phyloP scores from a whole-genome alignment of 2,888 invertebrate genomes.

The Euproctis similis region DNA sequence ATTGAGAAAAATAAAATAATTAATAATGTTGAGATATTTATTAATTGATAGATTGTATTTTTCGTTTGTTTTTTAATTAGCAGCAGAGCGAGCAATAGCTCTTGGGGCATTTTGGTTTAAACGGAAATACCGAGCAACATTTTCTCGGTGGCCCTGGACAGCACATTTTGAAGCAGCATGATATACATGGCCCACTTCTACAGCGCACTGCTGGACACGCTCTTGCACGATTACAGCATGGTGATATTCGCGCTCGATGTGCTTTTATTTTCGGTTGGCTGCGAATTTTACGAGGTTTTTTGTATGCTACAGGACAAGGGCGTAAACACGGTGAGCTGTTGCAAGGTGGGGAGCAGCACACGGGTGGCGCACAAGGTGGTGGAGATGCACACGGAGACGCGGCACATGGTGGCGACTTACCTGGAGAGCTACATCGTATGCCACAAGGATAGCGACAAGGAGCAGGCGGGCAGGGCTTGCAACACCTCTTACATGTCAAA shows the following conservation, averaged over 20 bases:
- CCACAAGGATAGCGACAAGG: slow-evolving; percentile 8
- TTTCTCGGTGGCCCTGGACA: slow-evolving; percentile 38
- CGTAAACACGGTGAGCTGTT: slow-evolving; percentile 47
- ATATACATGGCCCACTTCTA: slow-evolving; percentile 42
- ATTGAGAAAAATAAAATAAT: too few relatives aligned
- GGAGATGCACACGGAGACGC: not conserved
- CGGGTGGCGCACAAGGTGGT: slow-evolving; percentile 11
- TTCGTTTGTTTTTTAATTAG: too few relatives aligned
- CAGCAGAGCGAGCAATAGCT: not conserved
- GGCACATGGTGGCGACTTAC: slow-evolving; percentile 4
- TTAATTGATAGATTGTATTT: too few relatives aligned
- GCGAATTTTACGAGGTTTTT: slow-evolving; percentile 32
- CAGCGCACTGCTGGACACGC: slow-evolving; percentile 48
- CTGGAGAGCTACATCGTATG: slow-evolving; percentile 5
- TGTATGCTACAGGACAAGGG: slow-evolving; percentile 48
- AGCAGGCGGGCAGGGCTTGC: not conserved
- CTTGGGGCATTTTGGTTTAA: not conserved
- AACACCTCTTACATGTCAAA: slow-evolving; percentile 3
- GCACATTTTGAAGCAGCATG: slow-evolving; percentile 22
- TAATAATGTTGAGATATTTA: too few relatives aligned
- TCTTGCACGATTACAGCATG: slow-evolving; percentile 49
- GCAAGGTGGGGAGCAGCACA: slow-evolving; percentile 23
- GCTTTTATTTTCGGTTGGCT: slow-evolving; percentile 47
- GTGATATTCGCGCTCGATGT: slow-evolving; percentile 45
- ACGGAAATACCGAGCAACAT: slow-evolving; percentile 29